Conservation (phyloP, 1,140 invertebrate species). For the Caligus rogercresseyi region DNA sequence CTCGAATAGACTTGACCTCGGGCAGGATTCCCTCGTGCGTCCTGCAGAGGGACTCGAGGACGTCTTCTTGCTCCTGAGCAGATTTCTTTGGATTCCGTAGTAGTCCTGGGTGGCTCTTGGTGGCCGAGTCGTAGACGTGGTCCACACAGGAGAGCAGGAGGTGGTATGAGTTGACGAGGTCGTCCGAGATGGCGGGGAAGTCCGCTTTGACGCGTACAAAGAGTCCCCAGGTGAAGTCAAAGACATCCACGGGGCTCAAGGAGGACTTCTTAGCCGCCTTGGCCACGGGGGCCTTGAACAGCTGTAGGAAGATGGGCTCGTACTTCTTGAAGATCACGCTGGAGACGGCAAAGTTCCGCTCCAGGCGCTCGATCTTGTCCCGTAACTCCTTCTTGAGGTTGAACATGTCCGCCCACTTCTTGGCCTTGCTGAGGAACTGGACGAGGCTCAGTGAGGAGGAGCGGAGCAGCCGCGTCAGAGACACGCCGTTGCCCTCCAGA, state of each 20-base stretch:
- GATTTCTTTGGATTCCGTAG: constrained; percentile 47
- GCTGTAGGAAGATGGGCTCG: constrained; percentile 62
- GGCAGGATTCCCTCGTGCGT: constrained; percentile 55
- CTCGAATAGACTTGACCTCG: constrained; percentile 74
- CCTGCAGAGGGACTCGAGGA: constrained; percentile 63
- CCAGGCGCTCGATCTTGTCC: constrained; percentile 62
- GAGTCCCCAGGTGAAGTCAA: constrained; percentile 81
- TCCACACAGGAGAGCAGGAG: constrained; percentile 74
- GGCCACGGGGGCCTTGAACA: constrained; percentile 49
- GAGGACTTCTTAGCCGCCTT: constrained; percentile 39
- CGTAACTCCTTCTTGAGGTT: constrained; percentile 63
- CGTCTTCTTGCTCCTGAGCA: constrained; percentile 25
- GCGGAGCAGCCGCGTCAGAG: constrained; percentile 64
- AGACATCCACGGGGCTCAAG: constrained; percentile 59
- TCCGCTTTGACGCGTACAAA: constrained; percentile 80
- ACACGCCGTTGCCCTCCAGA: constrained; percentile 78
- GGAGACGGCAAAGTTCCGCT: constrained; percentile 84
- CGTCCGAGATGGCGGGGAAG: constrained; percentile 60
- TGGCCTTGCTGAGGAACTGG: constrained; percentile 89
- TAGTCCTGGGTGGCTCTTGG: constrained; percentile 58
- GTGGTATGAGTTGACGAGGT: constrained; percentile 86
- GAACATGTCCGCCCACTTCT: constrained; percentile 88
- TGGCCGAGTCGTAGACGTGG: constrained; percentile 67
- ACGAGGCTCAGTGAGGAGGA: constrained; percentile 75
- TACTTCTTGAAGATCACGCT: constrained; percentile 86